Percentiles rank a stretch among this genome's conserved stretches.
Evolutionary conservation across 2,113 vertebrate species (phyloP).

Genomic region (Lichenostomus cassidix): DNA sequence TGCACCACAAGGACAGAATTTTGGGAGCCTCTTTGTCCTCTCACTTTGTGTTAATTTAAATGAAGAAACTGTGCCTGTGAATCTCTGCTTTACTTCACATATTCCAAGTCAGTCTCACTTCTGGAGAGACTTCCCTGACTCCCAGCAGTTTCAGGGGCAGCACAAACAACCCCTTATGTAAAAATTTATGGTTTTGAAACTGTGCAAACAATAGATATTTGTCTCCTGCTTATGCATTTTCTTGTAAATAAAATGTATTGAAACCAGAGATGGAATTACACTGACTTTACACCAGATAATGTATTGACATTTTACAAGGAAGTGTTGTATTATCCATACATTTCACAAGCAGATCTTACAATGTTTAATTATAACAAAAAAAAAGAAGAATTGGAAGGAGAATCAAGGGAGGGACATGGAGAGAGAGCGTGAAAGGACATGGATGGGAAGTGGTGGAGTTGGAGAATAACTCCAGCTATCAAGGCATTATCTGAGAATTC

Average conservation of each 20-base stretch:
- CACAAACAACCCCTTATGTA: not conserved
- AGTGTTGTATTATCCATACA: not conserved
- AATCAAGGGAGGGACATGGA: not conserved
- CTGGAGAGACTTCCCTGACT: not conserved
- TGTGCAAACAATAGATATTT: not conserved
- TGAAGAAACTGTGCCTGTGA: conserved; percentile 23
- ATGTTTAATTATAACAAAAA: not conserved
- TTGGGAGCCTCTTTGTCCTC: conserved; percentile 48
- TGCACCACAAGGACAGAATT: conserved; percentile 48
- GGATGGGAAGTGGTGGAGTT: not conserved
- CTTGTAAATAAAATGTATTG: conserved; percentile 48
- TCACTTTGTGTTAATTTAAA: conserved; percentile 15
- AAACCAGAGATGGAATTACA: not conserved
- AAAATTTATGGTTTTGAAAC: not conserved
- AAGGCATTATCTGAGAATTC: not conserved
- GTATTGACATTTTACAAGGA: not conserved
- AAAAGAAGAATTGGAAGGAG: not conserved
- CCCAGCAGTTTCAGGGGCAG: not conserved
- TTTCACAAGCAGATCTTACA: not conserved
- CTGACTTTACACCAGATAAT: not conserved
- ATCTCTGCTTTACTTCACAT: conserved; percentile 24
- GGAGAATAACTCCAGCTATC: not conserved
- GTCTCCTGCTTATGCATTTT: conserved; percentile 1
- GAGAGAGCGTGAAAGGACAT: not conserved
- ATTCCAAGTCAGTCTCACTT: not conserved